A percentile compares a stretch with the other conserved stretches of the same genome.
These are phyloP conservation scores for Poeciliopsis presidionis DNA, from an alignment of 2,797 vertebrate species.

Conservation along the genomic window DNA sequence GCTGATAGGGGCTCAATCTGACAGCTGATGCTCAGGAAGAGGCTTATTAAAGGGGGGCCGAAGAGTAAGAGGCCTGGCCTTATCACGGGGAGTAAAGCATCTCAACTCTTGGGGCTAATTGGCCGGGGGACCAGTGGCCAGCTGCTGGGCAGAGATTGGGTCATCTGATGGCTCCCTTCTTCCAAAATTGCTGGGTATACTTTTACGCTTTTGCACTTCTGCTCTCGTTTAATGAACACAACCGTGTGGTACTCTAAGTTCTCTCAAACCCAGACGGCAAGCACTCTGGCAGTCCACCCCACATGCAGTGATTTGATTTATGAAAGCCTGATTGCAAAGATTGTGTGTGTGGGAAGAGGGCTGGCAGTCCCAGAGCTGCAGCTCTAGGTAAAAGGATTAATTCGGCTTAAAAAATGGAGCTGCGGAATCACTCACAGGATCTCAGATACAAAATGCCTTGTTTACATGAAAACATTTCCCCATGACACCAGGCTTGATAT, in stretches of 20 bases:
- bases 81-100: conserved; percentile 61
- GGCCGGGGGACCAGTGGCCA: conserved; percentile 62
- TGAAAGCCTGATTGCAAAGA: conserved; percentile 31
- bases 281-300: conserved; percentile 1
- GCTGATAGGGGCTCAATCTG: conserved; percentile 75
- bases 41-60: conserved; percentile 59
- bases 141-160: conserved; percentile 77
- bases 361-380: conserved; percentile 42
- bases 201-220: conserved; percentile 37
- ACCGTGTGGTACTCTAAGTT: conserved; percentile 38
- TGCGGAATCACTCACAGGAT: conserved; percentile 53
- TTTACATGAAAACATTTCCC: conserved; percentile 62
- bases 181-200: conserved; percentile 32
- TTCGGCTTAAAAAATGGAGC: conserved; percentile 64
- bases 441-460: conserved; percentile 58
- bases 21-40: conserved; percentile 62
- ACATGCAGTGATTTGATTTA: conserved; percentile 39
- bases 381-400: conserved; percentile 70
- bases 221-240: conserved; percentile 55
- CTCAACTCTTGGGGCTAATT: conserved; percentile 70
- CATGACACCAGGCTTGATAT: conserved; percentile 57
- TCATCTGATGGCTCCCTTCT: conserved; percentile 60
- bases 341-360: background rate
- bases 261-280: conserved; percentile 9
- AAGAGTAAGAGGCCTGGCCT: conserved; percentile 60